phyloP scores from a whole-genome alignment of 2,797 vertebrate genomes.

The Pachyuromys duprasi region DNA sequence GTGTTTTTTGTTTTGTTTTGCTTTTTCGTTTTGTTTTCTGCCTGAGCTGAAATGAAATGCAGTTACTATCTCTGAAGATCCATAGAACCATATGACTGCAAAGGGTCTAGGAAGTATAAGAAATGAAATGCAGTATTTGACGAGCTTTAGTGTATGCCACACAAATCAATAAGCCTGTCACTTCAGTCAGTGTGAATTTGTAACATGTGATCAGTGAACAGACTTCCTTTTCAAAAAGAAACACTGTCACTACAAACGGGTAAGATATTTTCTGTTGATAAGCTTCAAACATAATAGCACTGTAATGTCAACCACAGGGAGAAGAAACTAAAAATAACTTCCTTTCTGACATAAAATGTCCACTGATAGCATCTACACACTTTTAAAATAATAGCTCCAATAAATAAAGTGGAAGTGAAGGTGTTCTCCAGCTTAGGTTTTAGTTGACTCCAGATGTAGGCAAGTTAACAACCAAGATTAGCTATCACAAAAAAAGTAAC shows the following conservation, averaged over 20 bases:
- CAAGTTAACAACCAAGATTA: not conserved
- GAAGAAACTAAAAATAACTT: not conserved
- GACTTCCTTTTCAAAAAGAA: not conserved
- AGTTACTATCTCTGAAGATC: too few species aligned
- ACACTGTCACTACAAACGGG: not conserved
- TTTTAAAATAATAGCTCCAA: not conserved
- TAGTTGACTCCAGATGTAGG: not conserved
- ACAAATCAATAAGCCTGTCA: not conserved
- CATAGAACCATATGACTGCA: not conserved
- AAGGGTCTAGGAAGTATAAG: not conserved
- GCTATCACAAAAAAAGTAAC: not conserved
- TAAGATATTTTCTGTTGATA: conserved; percentile 1
- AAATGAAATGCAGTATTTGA: not conserved
- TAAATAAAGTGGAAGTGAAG: not conserved
- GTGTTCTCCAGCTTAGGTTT: not conserved
- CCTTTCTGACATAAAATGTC: not conserved
- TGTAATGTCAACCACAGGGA: not conserved
- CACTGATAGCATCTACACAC: not conserved
- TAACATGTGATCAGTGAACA: not conserved
- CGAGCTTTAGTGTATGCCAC: not conserved
- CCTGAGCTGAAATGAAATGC: not conserved
- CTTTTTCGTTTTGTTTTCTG: too few species aligned
- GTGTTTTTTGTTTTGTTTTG: too few species aligned
- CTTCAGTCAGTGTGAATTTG: not conserved
- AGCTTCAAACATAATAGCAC: not conserved